Conservation (phyloP, 2,113 vertebrate genomes). For the Apus apus region DNA sequence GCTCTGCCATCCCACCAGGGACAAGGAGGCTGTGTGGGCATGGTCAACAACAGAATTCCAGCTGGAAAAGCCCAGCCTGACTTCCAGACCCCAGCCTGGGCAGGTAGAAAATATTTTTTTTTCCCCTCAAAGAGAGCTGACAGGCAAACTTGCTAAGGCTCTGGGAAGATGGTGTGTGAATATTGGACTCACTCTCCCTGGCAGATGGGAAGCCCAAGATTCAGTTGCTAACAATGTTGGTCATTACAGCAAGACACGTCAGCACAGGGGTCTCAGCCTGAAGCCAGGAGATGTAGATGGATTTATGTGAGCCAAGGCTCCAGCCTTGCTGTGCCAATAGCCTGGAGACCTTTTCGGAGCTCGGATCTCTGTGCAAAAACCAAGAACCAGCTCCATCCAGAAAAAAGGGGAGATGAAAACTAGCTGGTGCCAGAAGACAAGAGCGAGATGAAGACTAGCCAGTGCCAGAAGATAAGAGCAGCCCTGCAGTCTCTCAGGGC, state of each 20-base stretch:
- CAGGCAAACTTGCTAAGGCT: background rate
- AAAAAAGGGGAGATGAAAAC: background rate
- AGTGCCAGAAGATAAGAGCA: background rate
- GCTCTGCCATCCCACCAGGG: background rate
- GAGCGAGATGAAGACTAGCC: background rate
- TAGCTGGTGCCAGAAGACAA: background rate
- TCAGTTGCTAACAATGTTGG: background rate
- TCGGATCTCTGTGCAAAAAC: fast-evolving
- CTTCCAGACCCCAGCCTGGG: background rate
- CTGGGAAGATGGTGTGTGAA: fast-evolving
- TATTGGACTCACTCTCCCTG: background rate
- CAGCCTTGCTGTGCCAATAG: background rate
- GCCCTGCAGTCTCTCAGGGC: background rate
- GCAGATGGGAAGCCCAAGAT: background rate
- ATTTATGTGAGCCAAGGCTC: background rate
- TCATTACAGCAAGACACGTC: fast-evolving
- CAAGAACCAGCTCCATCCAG: background rate
- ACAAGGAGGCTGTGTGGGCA: background rate
- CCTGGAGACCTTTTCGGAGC: background rate
- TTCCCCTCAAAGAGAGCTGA: background rate
- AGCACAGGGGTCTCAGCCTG: background rate
- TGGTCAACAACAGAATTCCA: background rate
- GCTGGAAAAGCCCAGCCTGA: background rate
- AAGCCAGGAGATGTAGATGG: fast-evolving
- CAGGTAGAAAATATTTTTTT: background rate